Evolutionary conservation across 2,797 vertebrate species (phyloP).

Genomic region (Malacoraja senta): DNA sequence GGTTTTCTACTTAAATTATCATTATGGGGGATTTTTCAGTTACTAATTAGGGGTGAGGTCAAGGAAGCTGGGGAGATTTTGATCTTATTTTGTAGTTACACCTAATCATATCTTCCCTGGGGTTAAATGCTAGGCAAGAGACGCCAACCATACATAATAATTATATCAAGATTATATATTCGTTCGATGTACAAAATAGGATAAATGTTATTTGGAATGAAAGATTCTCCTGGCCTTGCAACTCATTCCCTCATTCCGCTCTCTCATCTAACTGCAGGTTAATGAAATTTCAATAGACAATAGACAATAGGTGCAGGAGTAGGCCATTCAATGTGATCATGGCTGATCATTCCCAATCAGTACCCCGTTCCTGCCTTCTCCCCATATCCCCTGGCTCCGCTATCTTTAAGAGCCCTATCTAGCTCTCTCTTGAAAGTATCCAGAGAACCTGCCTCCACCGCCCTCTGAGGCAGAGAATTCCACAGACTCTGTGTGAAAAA

Average conservation of each 20-base stretch:
- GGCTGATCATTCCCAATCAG: no score
- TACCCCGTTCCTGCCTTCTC: no score
- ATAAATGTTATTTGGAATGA: constrained; percentile 15
- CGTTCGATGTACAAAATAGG: background rate
- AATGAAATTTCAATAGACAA: background rate
- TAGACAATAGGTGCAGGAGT: no score
- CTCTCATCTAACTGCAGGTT: background rate
- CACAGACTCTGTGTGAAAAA: no score
- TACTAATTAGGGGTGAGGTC: background rate
- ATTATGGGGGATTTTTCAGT: background rate
- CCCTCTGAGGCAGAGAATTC: no score
- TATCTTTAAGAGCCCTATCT: no score
- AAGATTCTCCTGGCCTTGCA: background rate
- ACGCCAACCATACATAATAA: background rate
- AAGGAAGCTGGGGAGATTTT: background rate
- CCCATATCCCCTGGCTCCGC: no score
- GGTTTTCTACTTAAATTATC: background rate
- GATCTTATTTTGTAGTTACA: background rate
- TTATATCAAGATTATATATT: background rate
- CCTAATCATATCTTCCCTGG: background rate
- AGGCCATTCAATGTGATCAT: no score
- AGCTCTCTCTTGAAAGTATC: no score
- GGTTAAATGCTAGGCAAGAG: background rate
- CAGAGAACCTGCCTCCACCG: no score
- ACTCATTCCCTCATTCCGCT: no score